Evolutionary conservation across 1,140 invertebrate species (phyloP), one percentile per base, ranked within the genome.

Genomic region (Arctopsyche grandis): DNA sequence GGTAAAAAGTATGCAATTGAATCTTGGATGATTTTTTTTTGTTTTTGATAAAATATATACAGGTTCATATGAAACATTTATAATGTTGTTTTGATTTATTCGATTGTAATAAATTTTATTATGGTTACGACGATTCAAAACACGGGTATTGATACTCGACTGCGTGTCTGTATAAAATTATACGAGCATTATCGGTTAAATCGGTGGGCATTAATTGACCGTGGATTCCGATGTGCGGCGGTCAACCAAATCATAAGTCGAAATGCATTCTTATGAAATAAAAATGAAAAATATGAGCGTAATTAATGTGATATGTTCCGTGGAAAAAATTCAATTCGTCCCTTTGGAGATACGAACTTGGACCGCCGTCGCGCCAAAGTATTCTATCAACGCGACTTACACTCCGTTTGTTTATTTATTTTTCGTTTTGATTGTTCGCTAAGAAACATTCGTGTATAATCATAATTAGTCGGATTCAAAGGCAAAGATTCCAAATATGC

Each of bases 201-300:
- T 66, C 63, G 24, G n/a, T 16, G 24, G 24, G 16, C 63, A 26
- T 66, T 66, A 66, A 66, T 66, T 66, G 63, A 66, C 24, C 63
- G 63, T 24, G 24, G 63, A 66, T 21, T 66, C 10, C n/a, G 12
- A 22, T 66, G 16, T 16, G 22, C 29, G 29, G 12, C 12, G 63
- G 63, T 66, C 10, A 66, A n/a, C 38, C 43, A 43, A 71, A 71
- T 71, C 69, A 71, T 71, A 71, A 38, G 38, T 16, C 43, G 38
- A 75, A 26, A 76, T 60, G 26, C 29, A 58, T 75, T 75, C 71
- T 19, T 75, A 10, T 24, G 74, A 76, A 24, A 76, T 76, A 76
- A 76, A 52, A 38, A 76, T 76, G 63, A 76, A 10, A 76, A 76
- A 76, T 76, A 76, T 76, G 19, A 58, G 10, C 5, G 24, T 76